Evolutionary conservation across 1,140 invertebrate species (phyloP).

Genomic region (Schlechtendalia chinensis): DNA sequence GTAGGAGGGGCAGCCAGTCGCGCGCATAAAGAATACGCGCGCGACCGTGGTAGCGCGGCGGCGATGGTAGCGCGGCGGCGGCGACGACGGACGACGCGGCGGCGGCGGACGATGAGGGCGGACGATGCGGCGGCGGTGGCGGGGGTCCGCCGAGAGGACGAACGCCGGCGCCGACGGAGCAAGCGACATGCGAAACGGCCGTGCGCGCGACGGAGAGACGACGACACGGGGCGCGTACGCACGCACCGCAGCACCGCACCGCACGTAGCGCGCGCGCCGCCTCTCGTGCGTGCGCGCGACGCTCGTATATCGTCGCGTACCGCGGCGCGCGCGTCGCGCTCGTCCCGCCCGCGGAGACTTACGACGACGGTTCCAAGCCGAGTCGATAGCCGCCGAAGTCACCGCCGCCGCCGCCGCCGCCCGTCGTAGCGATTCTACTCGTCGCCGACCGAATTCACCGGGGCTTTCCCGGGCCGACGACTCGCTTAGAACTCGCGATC

Average conservation of each 20-base stretch:
- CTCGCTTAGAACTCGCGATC: too few species aligned
- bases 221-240: background rate
- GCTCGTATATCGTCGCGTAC: constrained; percentile 32
- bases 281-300: constrained; percentile 8
- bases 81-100: too few species aligned
- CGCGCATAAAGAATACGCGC: constrained; percentile 36
- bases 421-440: too few species aligned
- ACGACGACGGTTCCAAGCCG: constrained; percentile 32
- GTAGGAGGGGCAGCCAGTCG: too few species aligned
- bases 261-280: background rate
- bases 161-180: constrained; percentile 42
- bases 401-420: background rate
- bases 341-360: constrained; percentile 42
- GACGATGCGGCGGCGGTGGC: background rate
- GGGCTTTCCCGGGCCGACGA: too few species aligned
- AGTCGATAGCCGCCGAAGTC: background rate
- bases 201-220: constrained; percentile 27
- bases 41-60: background rate
- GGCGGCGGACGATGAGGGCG: too few species aligned
- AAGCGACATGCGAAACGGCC: background rate
- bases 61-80: constrained; percentile 5
- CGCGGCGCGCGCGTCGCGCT: constrained; percentile 36
- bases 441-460: too few species aligned
- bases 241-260: background rate
- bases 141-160: background rate